Percentiles rank a stretch among this genome's conserved stretches.
phyloP scores from a whole-genome alignment of 2,113 vertebrate species.

The Clarias gariepinus region DNA sequence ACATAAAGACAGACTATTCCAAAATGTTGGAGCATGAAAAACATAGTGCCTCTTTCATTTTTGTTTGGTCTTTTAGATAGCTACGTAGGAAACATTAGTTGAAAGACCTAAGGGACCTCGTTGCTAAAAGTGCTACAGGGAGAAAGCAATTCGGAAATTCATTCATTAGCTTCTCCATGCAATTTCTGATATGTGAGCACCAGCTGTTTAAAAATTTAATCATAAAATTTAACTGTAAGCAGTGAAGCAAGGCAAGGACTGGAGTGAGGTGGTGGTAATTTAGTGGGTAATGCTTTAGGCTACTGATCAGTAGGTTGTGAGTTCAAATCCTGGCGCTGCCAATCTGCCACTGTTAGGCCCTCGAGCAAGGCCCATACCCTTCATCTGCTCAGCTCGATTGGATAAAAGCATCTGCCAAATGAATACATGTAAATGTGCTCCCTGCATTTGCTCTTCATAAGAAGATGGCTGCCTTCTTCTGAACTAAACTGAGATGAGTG shows the following conservation, averaged over 20 bases:
- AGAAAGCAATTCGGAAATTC: neutral
- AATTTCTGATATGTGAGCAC: neutral
- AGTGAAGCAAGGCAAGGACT: neutral
- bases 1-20: neutral
- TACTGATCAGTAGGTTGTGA: neutral
- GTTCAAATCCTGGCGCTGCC: neutral
- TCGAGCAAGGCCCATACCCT: neutral
- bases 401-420: neutral
- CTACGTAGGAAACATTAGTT: neutral
- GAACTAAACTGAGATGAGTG: neutral
- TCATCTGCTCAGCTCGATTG: neutral
- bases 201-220: neutral
- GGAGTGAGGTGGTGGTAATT: neutral
- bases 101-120: neutral
- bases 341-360: neutral
- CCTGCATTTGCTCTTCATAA: neutral
- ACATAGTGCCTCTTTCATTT: neutral
- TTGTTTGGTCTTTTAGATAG: neutral
- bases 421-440: neutral
- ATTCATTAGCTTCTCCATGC: neutral
- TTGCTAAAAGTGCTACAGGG: neutral
- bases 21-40: neutral
- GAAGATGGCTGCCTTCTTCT: neutral
- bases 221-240: neutral
- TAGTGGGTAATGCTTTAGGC: neutral